Conservation (phyloP, 2,797 vertebrate genomes). For the Muscicapa striata region DNA sequence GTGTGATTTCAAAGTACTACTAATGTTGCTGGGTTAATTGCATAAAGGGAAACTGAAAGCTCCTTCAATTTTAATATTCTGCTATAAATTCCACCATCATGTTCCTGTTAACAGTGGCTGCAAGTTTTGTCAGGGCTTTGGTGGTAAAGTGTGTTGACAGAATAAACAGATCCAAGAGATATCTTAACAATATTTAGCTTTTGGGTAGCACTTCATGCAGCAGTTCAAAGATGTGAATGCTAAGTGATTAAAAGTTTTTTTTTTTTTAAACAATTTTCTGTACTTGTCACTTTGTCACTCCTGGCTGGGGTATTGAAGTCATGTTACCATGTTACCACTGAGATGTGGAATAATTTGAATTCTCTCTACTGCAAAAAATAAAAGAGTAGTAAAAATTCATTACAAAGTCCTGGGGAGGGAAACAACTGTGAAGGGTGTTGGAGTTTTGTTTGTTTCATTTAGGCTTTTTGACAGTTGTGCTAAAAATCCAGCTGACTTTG, state of each 20-base stretch:
- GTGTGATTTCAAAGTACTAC: not conserved
- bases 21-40: not conserved
- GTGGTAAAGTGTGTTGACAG: not conserved
- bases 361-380: not conserved
- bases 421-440: not conserved
- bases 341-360: conserved; percentile 19
- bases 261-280: not conserved
- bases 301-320: not conserved
- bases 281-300: not conserved
- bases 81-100: not conserved
- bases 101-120: not conserved
- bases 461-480: accelerated
- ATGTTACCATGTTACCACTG: accelerated
- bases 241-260: not conserved
- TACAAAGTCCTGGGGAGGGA: not conserved
- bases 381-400: not conserved
- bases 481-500: not conserved
- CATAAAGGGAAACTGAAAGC: conserved; percentile 34
- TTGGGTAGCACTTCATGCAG: not conserved
- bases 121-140: conserved; percentile 26
- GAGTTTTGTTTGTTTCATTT: not conserved
- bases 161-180: not conserved
- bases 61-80: conserved; percentile 27
- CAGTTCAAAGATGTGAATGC: not conserved
- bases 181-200: not conserved